Percentiles rank a stretch among this genome's conserved stretches.
phyloP scores from a whole-genome alignment of 2,113 vertebrate species.

The Spermophilus dauricus region DNA sequence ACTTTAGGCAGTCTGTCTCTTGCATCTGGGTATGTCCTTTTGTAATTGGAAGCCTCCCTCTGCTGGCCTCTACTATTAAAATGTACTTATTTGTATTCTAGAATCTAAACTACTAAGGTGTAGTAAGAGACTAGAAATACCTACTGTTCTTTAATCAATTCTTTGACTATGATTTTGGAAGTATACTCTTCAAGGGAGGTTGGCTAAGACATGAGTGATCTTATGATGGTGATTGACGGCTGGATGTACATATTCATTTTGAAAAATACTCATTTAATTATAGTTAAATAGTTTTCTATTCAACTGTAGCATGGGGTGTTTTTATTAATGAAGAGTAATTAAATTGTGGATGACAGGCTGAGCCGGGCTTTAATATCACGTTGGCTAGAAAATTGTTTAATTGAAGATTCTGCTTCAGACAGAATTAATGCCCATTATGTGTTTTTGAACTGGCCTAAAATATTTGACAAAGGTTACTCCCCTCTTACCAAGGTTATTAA shows the following conservation, averaged over 20 bases:
- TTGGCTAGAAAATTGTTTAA: slow-evolving; percentile 3
- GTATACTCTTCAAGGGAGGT: neutral
- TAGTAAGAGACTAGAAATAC: neutral
- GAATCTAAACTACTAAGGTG: neutral
- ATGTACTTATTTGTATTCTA: neutral
- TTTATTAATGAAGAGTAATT: neutral
- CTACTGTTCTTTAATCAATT: neutral
- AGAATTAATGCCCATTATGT: neutral
- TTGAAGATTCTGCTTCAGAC: neutral
- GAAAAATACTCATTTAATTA: neutral
- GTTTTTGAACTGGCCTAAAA: neutral
- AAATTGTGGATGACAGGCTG: neutral
- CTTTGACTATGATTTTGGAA: neutral
- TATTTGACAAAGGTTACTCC: neutral
- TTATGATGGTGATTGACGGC: neutral
- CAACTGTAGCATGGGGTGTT: neutral
- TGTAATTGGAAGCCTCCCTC: neutral
- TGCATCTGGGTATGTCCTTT: neutral
- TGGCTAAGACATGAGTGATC: neutral
- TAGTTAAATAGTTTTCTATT: neutral
- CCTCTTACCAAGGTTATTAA: neutral
- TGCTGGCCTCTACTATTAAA: slow-evolving; percentile 1
- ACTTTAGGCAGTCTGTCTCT: neutral
- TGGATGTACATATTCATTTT: neutral
- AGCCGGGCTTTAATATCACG: neutral